phyloP scores from a whole-genome alignment of 2,113 vertebrate species.

The Smithornis capensis region DNA sequence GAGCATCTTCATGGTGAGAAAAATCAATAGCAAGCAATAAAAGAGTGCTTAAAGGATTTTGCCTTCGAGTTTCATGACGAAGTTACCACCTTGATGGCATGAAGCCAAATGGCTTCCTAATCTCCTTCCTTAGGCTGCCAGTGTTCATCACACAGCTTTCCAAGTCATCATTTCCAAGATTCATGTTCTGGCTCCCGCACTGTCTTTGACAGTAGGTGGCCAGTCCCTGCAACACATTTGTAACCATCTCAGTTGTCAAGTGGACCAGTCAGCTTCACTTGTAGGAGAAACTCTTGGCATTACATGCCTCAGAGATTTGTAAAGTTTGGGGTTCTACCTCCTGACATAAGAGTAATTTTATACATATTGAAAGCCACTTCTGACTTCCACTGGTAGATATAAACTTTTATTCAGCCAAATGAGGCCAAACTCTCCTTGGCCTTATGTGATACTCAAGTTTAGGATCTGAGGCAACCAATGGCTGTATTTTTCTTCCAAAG shows the following conservation, averaged over 20 bases:
- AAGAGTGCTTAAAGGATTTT: slow-evolving; percentile 53
- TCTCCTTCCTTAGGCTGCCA: background rate
- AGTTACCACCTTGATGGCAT: slow-evolving; percentile 13
- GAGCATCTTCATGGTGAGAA: slow-evolving; percentile 26
- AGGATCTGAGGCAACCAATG: background rate
- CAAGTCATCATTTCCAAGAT: background rate
- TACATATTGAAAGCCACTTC: background rate
- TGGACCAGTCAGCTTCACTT: background rate
- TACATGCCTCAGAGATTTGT: background rate
- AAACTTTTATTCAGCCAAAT: background rate
- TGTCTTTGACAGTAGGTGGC: background rate
- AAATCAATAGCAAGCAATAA: slow-evolving; percentile 53
- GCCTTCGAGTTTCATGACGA: background rate
- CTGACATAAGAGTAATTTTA: background rate
- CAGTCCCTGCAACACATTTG: background rate
- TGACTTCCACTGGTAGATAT: background rate
- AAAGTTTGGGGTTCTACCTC: background rate
- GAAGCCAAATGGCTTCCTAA: slow-evolving; percentile 2
- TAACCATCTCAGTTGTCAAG: background rate
- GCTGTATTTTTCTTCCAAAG: background rate
- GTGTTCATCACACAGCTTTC: background rate
- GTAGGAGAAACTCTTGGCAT: background rate
- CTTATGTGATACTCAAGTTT: background rate
- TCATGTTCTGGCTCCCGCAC: background rate
- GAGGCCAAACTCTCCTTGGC: background rate